Evolutionary conservation across 2,888 invertebrate species (phyloP).

Genomic region (Polydrusus pterygomalis): DNA sequence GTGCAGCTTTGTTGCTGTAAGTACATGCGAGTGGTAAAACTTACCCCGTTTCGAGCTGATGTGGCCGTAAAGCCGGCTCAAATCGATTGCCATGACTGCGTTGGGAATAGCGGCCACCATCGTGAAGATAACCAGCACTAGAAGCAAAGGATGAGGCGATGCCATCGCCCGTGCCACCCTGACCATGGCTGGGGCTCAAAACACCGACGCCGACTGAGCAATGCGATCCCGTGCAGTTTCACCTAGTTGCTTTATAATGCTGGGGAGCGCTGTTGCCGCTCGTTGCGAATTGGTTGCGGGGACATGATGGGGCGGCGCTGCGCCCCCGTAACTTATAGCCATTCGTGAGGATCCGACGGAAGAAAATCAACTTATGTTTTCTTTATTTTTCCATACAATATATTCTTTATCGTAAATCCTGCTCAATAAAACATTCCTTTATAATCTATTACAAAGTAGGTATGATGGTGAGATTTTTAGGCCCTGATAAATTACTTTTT

Average conservation of each 20-base stretch:
- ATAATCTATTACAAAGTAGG: no score
- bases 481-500: no score
- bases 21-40: conserved; percentile 62
- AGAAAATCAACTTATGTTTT: conserved; percentile 21
- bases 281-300: conserved; percentile 39
- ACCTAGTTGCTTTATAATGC: conserved; percentile 53
- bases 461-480: no score
- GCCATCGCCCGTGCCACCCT: conserved; percentile 67
- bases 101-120: conserved; percentile 80
- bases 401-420: background rate
- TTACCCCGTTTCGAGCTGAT: conserved; percentile 82
- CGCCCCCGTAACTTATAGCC: conserved; percentile 48
- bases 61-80: conserved; percentile 88
- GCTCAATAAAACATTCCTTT: no score
- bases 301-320: conserved; percentile 45
- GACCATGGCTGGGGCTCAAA: conserved; percentile 69
- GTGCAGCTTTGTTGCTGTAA: background rate
- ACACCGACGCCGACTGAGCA: conserved; percentile 56
- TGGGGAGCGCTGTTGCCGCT: conserved; percentile 52
- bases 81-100: conserved; percentile 83
- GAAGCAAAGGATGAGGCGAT: conserved; percentile 69
- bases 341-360: conserved; percentile 35
- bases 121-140: conserved; percentile 74
- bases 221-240: conserved; percentile 53
- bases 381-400: conserved; percentile 6